Percentiles rank a stretch among this genome's conserved stretches.
Evolutionary conservation across 2,113 vertebrate genomes (phyloP).

Genomic region (Tragelaphus imberbis): DNA sequence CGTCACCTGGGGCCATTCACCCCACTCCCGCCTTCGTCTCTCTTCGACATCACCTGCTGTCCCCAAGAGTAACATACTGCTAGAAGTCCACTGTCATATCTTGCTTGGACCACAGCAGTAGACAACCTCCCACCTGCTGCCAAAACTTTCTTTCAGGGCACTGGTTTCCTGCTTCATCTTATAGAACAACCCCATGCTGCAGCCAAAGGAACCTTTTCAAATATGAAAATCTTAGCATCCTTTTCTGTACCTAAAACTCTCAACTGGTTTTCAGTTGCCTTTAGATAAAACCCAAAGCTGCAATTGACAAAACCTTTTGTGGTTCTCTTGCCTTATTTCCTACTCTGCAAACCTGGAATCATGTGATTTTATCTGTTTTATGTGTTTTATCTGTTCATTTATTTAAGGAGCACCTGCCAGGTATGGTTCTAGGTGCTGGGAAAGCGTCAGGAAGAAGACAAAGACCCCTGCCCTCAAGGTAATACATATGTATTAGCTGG

Average conservation of each 20-base stretch:
- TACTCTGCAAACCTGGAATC: neutral
- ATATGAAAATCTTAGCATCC: neutral
- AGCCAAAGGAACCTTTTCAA: neutral
- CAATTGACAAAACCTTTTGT: neutral
- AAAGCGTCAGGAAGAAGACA: too few species aligned
- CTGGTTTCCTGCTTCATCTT: neutral
- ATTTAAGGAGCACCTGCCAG: neutral
- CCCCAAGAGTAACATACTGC: neutral
- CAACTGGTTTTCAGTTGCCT: neutral
- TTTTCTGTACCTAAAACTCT: too few species aligned
- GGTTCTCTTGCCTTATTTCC: neutral
- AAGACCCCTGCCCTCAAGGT: accelerated
- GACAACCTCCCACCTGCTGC: neutral
- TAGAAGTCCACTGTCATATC: accelerated
- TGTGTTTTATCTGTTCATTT: neutral
- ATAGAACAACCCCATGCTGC: neutral
- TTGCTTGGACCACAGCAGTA: neutral
- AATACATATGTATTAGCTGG: too few species aligned
- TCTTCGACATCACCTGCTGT: neutral
- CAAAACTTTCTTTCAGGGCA: neutral
- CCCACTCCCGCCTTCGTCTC: accelerated
- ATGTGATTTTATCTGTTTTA: too few species aligned
- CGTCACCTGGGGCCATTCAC: accelerated
- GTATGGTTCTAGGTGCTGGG: neutral
- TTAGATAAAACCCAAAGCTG: neutral